Conservation (phyloP, 2,113 vertebrate genomes). For the Peromyscus polionotus region DNA sequence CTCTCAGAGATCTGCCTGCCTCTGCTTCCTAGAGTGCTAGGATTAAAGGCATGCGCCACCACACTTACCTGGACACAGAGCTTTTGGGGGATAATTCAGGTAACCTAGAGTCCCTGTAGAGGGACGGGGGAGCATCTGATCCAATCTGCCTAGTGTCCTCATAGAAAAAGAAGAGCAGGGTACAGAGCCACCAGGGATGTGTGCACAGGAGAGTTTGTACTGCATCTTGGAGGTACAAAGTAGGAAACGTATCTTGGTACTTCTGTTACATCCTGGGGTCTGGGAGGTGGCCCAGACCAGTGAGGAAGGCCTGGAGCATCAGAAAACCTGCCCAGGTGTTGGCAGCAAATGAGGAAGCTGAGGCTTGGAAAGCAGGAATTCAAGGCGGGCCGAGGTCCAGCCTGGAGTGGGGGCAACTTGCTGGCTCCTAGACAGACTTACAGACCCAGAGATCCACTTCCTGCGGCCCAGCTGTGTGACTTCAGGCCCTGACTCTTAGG, state of each 20-base stretch:
- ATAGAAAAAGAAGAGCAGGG: neutral
- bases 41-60: neutral
- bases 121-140: neutral
- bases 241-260: neutral
- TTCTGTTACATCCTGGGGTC: neutral
- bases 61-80: neutral
- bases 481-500: accelerated
- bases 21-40: neutral
- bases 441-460: too few relatives aligned
- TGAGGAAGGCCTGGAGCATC: neutral
- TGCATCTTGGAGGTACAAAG: neutral
- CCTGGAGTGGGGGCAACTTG: too few relatives aligned
- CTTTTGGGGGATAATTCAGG: neutral
- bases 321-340: neutral
- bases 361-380: accelerated
- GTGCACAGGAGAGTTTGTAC: accelerated
- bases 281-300: neutral
- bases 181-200: too few relatives aligned
- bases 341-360: neutral
- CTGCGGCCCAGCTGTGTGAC: neutral
- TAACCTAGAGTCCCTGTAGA: neutral
- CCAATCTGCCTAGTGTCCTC: neutral
- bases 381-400: neutral
- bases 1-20: neutral
- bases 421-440: too few relatives aligned